Evolutionary conservation across 2,888 invertebrate genomes (phyloP).

Genomic region (Frankliniella fusca): DNA sequence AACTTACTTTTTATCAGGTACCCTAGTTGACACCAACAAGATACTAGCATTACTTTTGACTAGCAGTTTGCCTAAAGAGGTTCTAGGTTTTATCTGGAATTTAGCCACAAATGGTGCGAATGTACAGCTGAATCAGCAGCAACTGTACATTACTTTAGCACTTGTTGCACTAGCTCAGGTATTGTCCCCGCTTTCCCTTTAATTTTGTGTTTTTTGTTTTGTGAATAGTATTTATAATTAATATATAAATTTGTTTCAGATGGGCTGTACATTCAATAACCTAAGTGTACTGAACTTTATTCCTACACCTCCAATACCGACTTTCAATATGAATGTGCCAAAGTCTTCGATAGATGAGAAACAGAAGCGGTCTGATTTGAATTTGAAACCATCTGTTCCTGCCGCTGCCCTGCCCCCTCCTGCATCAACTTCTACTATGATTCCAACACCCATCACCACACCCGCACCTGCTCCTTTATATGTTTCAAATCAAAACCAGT

Average conservation of each 20-base stretch:
- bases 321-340: constrained; percentile 1
- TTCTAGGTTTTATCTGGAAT: constrained; percentile 51
- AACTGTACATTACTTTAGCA: constrained; percentile 50
- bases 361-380: background rate
- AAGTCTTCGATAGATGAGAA: background rate
- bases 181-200: constrained; percentile 41
- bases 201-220: background rate
- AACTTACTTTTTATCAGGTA: background rate
- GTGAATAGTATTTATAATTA: background rate
- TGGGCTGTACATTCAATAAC: constrained; percentile 9
- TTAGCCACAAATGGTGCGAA: constrained; percentile 50
- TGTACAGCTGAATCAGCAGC: constrained; percentile 50
- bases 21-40: constrained; percentile 47
- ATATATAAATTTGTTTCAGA: background rate
- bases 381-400: background rate
- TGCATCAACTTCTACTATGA: background rate
- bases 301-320: constrained; percentile 2
- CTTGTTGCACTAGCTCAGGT: constrained; percentile 51
- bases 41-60: constrained; percentile 50
- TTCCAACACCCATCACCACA: background rate
- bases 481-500: too few species aligned
- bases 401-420: background rate
- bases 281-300: background rate
- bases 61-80: constrained; percentile 50
- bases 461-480: background rate